phyloP scores from a whole-genome alignment of 2,888 invertebrate species.

The Synergus laeviventris region DNA sequence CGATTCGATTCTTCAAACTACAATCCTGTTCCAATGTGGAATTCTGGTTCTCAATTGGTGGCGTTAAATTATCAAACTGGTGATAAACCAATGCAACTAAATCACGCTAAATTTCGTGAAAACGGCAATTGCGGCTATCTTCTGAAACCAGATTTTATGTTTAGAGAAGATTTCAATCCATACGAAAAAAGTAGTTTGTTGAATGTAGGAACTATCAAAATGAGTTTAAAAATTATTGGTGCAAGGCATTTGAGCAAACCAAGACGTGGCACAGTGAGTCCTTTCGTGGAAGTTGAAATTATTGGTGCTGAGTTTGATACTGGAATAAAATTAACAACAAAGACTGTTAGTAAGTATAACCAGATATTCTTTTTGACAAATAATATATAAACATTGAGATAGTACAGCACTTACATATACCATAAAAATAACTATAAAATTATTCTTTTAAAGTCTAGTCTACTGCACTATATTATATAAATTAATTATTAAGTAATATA shows the following conservation, averaged over 20 bases:
- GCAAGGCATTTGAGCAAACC: constrained; percentile 92
- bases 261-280: constrained; percentile 90
- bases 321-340: constrained; percentile 90
- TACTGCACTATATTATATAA: neutral
- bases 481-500: neutral
- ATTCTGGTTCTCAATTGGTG: constrained; percentile 96
- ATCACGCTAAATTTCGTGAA: constrained; percentile 93
- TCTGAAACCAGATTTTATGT: constrained; percentile 93
- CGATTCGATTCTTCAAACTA: constrained; percentile 98
- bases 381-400: too few species aligned
- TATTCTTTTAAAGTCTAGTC: too few species aligned
- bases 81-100: constrained; percentile 97
- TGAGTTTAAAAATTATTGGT: constrained; percentile 88
- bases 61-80: constrained; percentile 98
- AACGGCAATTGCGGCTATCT: constrained; percentile 97
- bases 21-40: constrained; percentile 96
- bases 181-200: constrained; percentile 82
- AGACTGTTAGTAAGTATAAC: constrained; percentile 84
- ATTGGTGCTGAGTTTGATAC: constrained; percentile 92
- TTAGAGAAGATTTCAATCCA: constrained; percentile 87
- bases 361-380: constrained; percentile 29
- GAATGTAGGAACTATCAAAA: constrained; percentile 80
- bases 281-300: constrained; percentile 94
- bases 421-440: too few species aligned
- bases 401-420: too few species aligned